Conservation (phyloP, 2,797 vertebrate genomes). For the Gymnothorax javanicus region DNA sequence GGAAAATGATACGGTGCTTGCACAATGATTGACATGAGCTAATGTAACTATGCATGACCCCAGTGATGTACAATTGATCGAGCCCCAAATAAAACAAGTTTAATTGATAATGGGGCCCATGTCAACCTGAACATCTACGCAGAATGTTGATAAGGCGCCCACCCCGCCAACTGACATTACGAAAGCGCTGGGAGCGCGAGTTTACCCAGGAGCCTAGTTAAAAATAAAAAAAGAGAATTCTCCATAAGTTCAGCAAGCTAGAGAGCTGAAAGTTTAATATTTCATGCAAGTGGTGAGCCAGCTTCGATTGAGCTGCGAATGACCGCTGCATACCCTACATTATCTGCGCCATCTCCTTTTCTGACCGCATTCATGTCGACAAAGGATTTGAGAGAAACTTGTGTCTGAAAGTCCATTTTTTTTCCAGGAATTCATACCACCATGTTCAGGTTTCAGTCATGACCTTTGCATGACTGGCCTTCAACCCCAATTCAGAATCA, state of each 20-base stretch:
- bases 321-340: conserved; percentile 57
- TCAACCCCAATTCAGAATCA: conserved; percentile 61
- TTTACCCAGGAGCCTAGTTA: conserved; percentile 32
- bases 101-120: conserved; percentile 55
- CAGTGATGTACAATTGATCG: conserved; percentile 41
- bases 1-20: conserved; percentile 17
- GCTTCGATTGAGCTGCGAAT: conserved; percentile 49
- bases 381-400: conserved; percentile 61
- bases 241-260: conserved; percentile 53
- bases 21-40: conserved; percentile 21
- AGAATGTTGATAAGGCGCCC: conserved; percentile 33
- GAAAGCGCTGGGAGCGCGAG: conserved; percentile 32
- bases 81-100: conserved; percentile 41
- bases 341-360: conserved; percentile 65
- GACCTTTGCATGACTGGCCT: conserved; percentile 50
- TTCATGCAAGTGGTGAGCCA: conserved; percentile 55
- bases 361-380: conserved; percentile 67
- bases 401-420: conserved; percentile 45
- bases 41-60: conserved; percentile 44
- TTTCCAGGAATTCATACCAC: conserved; percentile 52
- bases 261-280: conserved; percentile 58
- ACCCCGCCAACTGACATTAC: conserved; percentile 45
- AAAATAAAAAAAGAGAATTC: conserved; percentile 43
- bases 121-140: conserved; percentile 40
- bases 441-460: conserved; percentile 35